A percentile compares a stretch with the other conserved stretches of the same genome.
These are phyloP conservation scores for Trichonephila clavata DNA, from an alignment of 1,140 invertebrate genomes.

Conservation along the genomic window DNA sequence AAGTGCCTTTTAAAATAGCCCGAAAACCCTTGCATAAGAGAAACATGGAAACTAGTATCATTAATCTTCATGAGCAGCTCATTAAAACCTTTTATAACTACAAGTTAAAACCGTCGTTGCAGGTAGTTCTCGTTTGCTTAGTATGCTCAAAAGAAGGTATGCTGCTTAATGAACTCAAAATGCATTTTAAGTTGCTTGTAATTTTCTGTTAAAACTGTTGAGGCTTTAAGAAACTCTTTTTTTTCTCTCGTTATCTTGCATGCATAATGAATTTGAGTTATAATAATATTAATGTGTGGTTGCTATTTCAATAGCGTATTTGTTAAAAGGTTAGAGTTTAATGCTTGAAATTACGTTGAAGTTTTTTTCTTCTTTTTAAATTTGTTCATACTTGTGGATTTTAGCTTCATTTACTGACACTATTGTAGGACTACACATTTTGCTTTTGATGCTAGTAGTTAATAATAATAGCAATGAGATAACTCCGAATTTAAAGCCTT, in stretches of 20 bases:
- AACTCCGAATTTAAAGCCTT: too few relatives aligned
- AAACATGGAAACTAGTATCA: neutral
- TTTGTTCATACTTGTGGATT: too few relatives aligned
- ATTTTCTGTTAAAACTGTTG: neutral
- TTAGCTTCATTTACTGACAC: too few relatives aligned
- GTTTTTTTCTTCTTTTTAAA: too few relatives aligned
- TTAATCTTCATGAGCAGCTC: slow-evolving; percentile 22
- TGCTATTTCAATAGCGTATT: too few relatives aligned
- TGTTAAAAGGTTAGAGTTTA: too few relatives aligned
- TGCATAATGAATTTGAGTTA: neutral
- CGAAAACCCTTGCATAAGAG: neutral
- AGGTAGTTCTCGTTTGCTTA: neutral
- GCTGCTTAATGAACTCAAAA: slow-evolving; percentile 17
- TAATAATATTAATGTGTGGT: neutral
- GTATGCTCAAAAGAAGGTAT: neutral
- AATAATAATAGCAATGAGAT: too few relatives aligned
- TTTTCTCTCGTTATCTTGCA: neutral
- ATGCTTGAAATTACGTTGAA: too few relatives aligned
- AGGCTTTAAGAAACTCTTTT: neutral
- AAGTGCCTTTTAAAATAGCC: slow-evolving; percentile 14
- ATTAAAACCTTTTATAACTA: slow-evolving; percentile 18
- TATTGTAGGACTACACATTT: too few relatives aligned
- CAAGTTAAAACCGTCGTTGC: neutral
- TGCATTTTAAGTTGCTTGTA: neutral
- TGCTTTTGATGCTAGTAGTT: too few relatives aligned